phyloP scores from a whole-genome alignment of 2,113 vertebrate species.

The Plotosus lineatus region DNA sequence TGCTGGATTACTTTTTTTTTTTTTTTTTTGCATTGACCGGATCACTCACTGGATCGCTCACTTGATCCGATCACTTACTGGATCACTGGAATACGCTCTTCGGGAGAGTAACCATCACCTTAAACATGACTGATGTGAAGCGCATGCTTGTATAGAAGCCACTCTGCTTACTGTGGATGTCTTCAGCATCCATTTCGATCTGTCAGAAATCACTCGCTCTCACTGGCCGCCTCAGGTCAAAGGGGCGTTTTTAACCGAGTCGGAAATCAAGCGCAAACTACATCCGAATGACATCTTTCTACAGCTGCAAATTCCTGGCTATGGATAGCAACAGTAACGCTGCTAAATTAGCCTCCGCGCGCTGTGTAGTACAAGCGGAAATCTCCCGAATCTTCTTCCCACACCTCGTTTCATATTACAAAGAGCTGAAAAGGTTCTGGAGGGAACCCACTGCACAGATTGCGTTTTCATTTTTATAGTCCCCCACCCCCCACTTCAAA shows the following conservation, averaged over 20 bases:
- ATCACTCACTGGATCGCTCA: too few species aligned
- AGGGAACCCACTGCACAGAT: conserved; percentile 6
- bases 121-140: not conserved
- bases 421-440: conserved; percentile 19
- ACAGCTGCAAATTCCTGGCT: not conserved
- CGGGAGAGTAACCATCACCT: too few species aligned
- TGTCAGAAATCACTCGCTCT: not conserved
- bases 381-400: conserved; percentile 34
- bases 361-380: conserved; percentile 9
- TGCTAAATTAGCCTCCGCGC: conserved; percentile 37
- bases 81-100: too few species aligned
- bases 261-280: not conserved
- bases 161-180: not conserved
- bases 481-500: conserved; percentile 7
- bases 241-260: not conserved
- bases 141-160: not conserved
- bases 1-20: too few species aligned
- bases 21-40: too few species aligned
- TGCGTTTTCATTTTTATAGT: conserved; percentile 39
- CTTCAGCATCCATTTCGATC: not conserved
- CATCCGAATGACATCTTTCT: not conserved
- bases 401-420: conserved; percentile 33
- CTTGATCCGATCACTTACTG: too few species aligned
- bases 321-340: not conserved
- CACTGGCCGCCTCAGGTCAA: not conserved